phyloP scores from a whole-genome alignment of 2,113 vertebrate genomes.

The Rhineura floridana region DNA sequence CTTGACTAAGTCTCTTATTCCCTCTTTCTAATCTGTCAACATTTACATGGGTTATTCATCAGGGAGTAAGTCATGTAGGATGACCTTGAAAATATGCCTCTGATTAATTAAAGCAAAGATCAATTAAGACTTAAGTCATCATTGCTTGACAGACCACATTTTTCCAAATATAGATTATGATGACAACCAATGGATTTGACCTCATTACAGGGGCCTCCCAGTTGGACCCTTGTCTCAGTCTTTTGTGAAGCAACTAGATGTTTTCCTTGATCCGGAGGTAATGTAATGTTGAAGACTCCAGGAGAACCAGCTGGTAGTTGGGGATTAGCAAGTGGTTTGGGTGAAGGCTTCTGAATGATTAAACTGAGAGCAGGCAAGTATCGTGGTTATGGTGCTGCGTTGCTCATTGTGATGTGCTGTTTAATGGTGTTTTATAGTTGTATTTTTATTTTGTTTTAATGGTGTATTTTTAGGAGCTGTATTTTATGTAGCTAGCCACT shows the following conservation, averaged over 20 bases:
- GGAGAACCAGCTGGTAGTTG: background rate
- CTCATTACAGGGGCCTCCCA: background rate
- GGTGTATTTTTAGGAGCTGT: no score
- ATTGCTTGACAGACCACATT: background rate
- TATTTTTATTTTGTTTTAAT: no score
- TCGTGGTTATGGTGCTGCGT: no score
- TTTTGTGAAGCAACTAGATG: background rate
- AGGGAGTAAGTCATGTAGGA: background rate
- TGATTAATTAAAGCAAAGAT: background rate
- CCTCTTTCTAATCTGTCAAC: background rate
- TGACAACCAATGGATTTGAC: background rate
- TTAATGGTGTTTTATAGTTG: no score
- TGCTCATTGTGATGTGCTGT: no score
- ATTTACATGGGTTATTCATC: background rate
- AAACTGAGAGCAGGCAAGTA: background rate
- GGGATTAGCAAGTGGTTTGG: background rate
- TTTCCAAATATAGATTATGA: background rate
- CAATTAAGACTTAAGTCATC: background rate
- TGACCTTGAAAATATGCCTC: background rate
- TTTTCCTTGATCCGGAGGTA: background rate
- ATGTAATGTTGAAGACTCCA: background rate
- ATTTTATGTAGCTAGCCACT: no score
- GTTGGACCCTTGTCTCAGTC: background rate
- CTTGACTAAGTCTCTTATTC: background rate
- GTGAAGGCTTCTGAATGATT: background rate